phyloP scores from a whole-genome alignment of 2,888 invertebrate species.

The Orchestes rusci region DNA sequence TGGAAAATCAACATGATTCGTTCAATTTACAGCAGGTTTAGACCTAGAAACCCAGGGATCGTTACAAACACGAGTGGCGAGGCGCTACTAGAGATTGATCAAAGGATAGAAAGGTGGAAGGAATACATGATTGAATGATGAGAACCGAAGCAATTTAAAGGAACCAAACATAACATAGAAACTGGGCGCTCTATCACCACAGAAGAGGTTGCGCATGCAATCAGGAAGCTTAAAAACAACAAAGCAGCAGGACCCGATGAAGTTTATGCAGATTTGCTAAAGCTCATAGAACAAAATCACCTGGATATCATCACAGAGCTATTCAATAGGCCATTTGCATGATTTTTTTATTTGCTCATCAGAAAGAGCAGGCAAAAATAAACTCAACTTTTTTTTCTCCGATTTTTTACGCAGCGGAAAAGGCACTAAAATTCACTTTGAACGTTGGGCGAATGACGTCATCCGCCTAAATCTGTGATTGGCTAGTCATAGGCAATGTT shows the following conservation, averaged over 20 bases:
- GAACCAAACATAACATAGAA: background rate
- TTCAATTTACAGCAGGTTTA: too few species aligned
- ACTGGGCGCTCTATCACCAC: conserved; percentile 1
- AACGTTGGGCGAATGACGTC: too few species aligned
- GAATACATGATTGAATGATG: too few species aligned
- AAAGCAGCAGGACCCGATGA: conserved; percentile 4
- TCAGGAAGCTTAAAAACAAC: conserved; percentile 4
- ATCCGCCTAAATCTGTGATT: too few species aligned
- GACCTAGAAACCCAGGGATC: background rate
- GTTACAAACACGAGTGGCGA: background rate
- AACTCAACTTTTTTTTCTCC: too few species aligned
- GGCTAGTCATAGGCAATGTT: too few species aligned
- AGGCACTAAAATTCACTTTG: too few species aligned
- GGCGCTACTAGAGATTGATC: background rate
- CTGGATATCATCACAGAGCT: conserved; percentile 2
- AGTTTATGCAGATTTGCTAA: conserved; percentile 1
- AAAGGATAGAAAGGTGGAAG: background rate
- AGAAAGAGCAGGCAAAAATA: too few species aligned
- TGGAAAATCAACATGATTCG: background rate
- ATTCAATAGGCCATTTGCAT: too few species aligned
- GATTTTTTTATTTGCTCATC: too few species aligned
- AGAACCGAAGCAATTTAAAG: background rate
- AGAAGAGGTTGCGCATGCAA: conserved; percentile 5
- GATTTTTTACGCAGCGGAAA: too few species aligned
- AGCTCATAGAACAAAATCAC: conserved; percentile 4